Percentiles rank a stretch among this genome's conserved stretches.
Conservation (phyloP, 1,140 invertebrate species). For the Anthonomus grandis region DNA sequence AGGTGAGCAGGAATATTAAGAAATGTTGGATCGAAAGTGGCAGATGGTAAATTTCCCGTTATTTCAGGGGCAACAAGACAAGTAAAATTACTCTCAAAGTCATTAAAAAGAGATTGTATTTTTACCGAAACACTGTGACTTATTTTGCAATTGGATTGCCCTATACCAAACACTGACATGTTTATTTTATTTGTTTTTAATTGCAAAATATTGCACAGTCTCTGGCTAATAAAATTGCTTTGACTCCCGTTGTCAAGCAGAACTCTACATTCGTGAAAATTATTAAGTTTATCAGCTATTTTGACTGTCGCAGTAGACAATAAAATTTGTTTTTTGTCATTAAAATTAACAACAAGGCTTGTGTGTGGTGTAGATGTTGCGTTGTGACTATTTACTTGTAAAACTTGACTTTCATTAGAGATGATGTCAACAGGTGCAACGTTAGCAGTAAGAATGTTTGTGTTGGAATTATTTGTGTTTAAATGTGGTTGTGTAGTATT, state of each 20-base stretch:
- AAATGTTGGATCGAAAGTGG: neutral
- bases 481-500: neutral
- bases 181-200: conserved; percentile 1
- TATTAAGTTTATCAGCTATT: conserved; percentile 1
- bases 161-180: conserved; percentile 5
- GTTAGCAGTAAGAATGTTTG: too few relatives aligned
- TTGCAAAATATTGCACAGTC: conserved; percentile 2
- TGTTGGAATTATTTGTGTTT: neutral
- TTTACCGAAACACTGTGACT: neutral
- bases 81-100: neutral
- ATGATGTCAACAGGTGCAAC: too few relatives aligned
- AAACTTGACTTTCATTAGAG: neutral
- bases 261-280: conserved; percentile 10
- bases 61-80: conserved; percentile 19
- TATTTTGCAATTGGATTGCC: neutral
- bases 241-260: conserved; percentile 23
- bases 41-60: conserved; percentile 9
- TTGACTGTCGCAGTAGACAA: conserved; percentile 24
- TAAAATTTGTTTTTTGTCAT: neutral
- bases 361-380: neutral
- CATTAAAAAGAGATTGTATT: conserved; percentile 11
- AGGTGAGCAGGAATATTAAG: conserved; percentile 24
- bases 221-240: conserved; percentile 21
- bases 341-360: neutral
- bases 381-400: neutral